These are phyloP conservation scores for Hycleus cichorii DNA, from an alignment of 1,140 invertebrate species.

Conservation along the genomic window DNA sequence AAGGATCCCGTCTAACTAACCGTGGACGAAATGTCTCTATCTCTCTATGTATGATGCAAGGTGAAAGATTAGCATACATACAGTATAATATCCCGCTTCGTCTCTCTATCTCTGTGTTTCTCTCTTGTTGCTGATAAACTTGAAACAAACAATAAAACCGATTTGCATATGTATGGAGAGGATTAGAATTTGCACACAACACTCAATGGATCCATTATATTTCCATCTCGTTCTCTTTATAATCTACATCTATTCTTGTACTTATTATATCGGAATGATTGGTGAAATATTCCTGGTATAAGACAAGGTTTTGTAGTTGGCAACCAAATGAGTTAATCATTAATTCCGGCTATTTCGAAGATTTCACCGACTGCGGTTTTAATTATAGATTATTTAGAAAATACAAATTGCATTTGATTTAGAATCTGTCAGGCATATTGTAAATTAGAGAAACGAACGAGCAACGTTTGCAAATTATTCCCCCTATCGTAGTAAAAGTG, in stretches of 20 bases:
- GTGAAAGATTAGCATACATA: slow-evolving; percentile 32
- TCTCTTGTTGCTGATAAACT: slow-evolving; percentile 28
- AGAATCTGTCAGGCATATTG: too few species aligned
- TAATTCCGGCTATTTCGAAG: neutral
- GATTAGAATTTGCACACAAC: slow-evolving; percentile 31
- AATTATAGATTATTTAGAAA: too few species aligned
- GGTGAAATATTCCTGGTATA: too few species aligned
- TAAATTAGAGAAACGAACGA: too few species aligned
- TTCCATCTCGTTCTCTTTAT: too few species aligned
- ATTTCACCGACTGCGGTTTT: too few species aligned
- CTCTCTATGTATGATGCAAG: neutral
- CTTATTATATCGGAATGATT: too few species aligned
- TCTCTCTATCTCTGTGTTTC: too few species aligned
- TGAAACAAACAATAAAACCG: slow-evolving; percentile 35
- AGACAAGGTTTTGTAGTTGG: slow-evolving; percentile 10
- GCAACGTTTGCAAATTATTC: too few species aligned
- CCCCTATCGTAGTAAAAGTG: too few species aligned
- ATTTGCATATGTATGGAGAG: slow-evolving; percentile 35
- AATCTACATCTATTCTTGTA: too few species aligned
- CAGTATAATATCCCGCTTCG: slow-evolving; percentile 7
- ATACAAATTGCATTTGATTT: too few species aligned
- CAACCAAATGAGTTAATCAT: slow-evolving; percentile 27
- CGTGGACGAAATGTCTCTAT: slow-evolving; percentile 8
- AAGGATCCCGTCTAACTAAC: slow-evolving; percentile 21
- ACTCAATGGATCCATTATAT: slow-evolving; percentile 13